Evolutionary conservation across 2,888 invertebrate genomes (phyloP).

Genomic region (Pseudanteris insignis): DNA sequence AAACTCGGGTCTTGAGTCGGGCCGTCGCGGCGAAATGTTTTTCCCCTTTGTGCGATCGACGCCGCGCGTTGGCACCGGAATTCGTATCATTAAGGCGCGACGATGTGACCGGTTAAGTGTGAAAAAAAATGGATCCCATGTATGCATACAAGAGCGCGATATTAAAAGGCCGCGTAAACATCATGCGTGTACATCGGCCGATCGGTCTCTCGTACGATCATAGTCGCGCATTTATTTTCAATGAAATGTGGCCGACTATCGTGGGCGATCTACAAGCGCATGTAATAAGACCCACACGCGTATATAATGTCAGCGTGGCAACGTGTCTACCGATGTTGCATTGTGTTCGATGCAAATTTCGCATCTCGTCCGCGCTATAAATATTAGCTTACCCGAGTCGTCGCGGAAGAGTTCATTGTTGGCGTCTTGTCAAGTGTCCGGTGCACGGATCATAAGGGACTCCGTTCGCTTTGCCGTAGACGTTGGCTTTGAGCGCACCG

Average conservation of each 20-base stretch:
- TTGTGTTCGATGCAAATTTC: constrained; percentile 48
- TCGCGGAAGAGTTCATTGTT: constrained; percentile 40
- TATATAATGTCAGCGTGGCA: constrained; percentile 42
- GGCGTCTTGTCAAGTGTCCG: constrained; percentile 35
- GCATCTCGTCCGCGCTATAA: constrained; percentile 43
- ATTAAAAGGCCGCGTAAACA: constrained; percentile 13
- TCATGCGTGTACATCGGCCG: constrained; percentile 26
- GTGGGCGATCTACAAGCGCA: constrained; percentile 47
- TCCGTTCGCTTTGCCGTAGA: constrained; percentile 7
- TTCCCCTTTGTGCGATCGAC: too few relatives aligned
- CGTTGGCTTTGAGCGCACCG: constrained; percentile 17
- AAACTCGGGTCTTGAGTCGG: too few relatives aligned
- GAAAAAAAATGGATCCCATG: constrained; percentile 8
- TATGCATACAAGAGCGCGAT: constrained; percentile 2
- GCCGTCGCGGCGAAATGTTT: too few relatives aligned
- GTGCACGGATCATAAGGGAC: constrained; percentile 34
- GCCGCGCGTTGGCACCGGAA: too few relatives aligned
- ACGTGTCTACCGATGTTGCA: constrained; percentile 44
- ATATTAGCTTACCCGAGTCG: constrained; percentile 43
- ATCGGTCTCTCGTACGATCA: constrained; percentile 28
- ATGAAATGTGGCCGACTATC: constrained; percentile 39
- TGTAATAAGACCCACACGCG: constrained; percentile 45
- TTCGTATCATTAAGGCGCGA: too few relatives aligned
- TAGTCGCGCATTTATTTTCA: constrained; percentile 23
- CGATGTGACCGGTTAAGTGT: not conserved